phyloP scores from a whole-genome alignment of 1,140 invertebrate genomes.

The Onthophagus taurus region DNA sequence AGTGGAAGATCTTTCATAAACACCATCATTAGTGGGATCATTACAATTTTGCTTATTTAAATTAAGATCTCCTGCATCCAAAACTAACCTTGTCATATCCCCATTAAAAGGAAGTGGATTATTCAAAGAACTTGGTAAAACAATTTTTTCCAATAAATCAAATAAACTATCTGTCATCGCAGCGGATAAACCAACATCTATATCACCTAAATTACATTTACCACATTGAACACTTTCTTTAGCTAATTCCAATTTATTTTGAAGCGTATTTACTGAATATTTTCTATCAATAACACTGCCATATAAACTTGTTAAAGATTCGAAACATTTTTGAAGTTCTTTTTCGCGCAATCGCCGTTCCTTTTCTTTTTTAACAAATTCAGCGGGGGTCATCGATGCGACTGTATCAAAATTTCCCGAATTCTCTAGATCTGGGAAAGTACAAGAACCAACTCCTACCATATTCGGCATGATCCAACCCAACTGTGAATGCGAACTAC shows the following conservation, averaged over 20 bases:
- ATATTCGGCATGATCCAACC: constrained; percentile 9
- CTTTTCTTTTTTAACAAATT: constrained; percentile 20
- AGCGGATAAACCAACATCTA: constrained; percentile 11
- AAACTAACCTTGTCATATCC: constrained; percentile 17
- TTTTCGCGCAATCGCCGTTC: constrained; percentile 14
- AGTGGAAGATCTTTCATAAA: background rate
- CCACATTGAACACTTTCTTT: constrained; percentile 15
- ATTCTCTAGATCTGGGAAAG: background rate
- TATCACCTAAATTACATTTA: constrained; percentile 1
- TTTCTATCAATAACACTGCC: constrained; percentile 14
- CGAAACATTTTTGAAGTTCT: constrained; percentile 13
- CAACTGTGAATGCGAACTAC: constrained; percentile 7
- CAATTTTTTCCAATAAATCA: constrained; percentile 17
- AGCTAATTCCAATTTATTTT: constrained; percentile 13
- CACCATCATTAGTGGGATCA: too few relatives aligned
- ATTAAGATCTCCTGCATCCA: constrained; percentile 18
- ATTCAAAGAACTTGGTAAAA: constrained; percentile 13
- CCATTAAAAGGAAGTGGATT: constrained; percentile 18
- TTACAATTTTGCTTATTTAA: too few relatives aligned
- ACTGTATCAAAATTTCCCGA: constrained; percentile 7
- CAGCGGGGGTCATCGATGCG: constrained; percentile 14
- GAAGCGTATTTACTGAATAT: constrained; percentile 12
- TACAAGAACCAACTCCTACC: background rate
- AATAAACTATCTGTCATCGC: constrained; percentile 19
- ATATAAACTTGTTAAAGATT: constrained; percentile 18